phyloP scores from a whole-genome alignment of 2,113 vertebrate genomes.

The Malurus melanocephalus region DNA sequence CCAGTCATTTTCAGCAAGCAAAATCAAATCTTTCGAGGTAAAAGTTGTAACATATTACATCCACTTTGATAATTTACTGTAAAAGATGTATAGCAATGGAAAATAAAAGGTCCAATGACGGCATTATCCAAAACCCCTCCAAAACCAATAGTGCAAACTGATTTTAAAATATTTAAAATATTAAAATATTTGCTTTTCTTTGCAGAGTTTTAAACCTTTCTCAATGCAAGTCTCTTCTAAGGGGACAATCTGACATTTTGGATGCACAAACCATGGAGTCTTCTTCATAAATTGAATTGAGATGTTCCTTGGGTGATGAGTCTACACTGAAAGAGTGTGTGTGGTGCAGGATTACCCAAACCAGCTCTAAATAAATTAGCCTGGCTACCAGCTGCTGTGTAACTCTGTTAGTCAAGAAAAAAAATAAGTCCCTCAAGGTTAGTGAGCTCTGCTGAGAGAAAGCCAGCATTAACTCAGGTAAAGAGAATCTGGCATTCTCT shows the following conservation, averaged over 20 bases:
- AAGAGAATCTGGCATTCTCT: not conserved
- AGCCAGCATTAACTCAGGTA: not conserved
- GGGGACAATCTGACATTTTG: not conserved
- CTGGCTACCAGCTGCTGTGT: not conserved
- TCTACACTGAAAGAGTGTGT: not conserved
- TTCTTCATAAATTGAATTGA: not conserved
- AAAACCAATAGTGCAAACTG: not conserved
- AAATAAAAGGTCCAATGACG: not conserved
- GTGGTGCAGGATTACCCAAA: not conserved
- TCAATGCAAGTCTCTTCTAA: not conserved
- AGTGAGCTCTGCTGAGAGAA: conserved; percentile 16
- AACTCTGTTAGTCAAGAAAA: not conserved
- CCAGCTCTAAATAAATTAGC: not conserved
- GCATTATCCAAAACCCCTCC: not conserved
- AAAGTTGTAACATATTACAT: not conserved
- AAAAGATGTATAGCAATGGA: not conserved
- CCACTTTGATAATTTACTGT: not conserved
- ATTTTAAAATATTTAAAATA: not conserved
- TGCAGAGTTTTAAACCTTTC: not conserved
- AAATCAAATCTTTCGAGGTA: not conserved
- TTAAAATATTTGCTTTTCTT: not conserved
- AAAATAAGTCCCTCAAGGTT: not conserved
- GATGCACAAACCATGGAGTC: not conserved
- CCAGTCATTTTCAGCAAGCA: not conserved
- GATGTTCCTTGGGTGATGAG: not conserved